A percentile compares a stretch with the other conserved stretches of the same genome.
Conservation (phyloP, 2,113 vertebrate species). For the Columba janthina region DNA sequence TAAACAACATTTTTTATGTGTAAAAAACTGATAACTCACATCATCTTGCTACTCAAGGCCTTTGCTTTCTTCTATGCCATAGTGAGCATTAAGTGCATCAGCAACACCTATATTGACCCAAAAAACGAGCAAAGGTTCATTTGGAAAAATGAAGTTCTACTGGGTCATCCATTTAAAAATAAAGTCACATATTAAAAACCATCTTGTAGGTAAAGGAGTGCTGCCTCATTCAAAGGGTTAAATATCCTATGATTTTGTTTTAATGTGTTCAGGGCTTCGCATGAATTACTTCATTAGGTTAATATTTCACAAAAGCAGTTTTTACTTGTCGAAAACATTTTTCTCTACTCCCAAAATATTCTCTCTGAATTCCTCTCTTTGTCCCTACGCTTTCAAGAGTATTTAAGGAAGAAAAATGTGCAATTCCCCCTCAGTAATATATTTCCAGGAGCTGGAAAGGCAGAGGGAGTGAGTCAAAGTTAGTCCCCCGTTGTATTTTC, state of each 20-base stretch:
- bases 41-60: not conserved
- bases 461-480: slow-evolving; percentile 13
- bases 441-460: slow-evolving; percentile 48
- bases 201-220: not conserved
- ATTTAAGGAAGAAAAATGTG: slow-evolving; percentile 68
- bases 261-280: not conserved
- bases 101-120: not conserved
- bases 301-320: not conserved
- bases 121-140: not conserved
- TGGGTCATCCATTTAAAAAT: not conserved
- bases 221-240: not conserved
- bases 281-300: not conserved
- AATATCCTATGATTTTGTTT: not conserved
- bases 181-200: not conserved
- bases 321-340: slow-evolving; percentile 37
- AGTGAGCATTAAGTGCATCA: not conserved
- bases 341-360: not conserved
- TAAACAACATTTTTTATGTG: not conserved
- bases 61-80: not conserved
- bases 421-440: not conserved
- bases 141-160: not conserved
- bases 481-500: slow-evolving; percentile 39
- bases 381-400: slow-evolving; percentile 34
- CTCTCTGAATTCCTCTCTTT: slow-evolving; percentile 12
- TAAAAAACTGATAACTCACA: not conserved